phyloP scores from a whole-genome alignment of 2,888 invertebrate genomes.

The Nysson spinosus region DNA sequence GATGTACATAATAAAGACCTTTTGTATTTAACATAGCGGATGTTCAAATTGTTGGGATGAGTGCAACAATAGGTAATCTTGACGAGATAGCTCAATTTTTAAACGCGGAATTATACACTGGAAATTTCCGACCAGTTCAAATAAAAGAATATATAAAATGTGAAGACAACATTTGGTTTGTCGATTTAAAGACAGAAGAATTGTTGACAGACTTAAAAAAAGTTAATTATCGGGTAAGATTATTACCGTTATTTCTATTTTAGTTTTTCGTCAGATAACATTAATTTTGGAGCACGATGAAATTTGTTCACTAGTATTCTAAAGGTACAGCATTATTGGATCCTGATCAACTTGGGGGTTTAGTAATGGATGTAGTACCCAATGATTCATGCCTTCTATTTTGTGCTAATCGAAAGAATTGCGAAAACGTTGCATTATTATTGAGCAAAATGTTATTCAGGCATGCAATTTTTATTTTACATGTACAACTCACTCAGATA shows the following conservation, averaged over 20 bases:
- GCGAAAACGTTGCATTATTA: slow-evolving; percentile 91
- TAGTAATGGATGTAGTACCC: slow-evolving; percentile 90
- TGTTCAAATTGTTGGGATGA: slow-evolving; percentile 96
- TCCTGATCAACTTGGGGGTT: slow-evolving; percentile 88
- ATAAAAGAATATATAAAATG: slow-evolving; percentile 91
- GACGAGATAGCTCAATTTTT: slow-evolving; percentile 89
- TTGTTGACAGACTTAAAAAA: slow-evolving; percentile 79
- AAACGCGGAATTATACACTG: slow-evolving; percentile 87
- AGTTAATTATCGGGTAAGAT: slow-evolving; percentile 78
- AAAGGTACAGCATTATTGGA: slow-evolving; percentile 81
- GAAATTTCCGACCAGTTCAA: slow-evolving; percentile 93
- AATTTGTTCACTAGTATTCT: slow-evolving; percentile 80
- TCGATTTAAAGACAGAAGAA: slow-evolving; percentile 80
- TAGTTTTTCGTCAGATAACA: slow-evolving; percentile 1
- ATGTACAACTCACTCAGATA: background rate
- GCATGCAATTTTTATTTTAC: slow-evolving; percentile 58
- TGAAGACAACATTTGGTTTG: slow-evolving; percentile 80
- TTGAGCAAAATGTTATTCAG: slow-evolving; percentile 83
- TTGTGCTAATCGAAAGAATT: slow-evolving; percentile 95
- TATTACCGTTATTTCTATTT: slow-evolving; percentile 15
- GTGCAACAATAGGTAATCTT: slow-evolving; percentile 96
- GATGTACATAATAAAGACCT: slow-evolving; percentile 9
- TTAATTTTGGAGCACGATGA: slow-evolving; percentile 39
- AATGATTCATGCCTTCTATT: slow-evolving; percentile 91
- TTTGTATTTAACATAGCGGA: slow-evolving; percentile 75